phyloP scores from a whole-genome alignment of 2,113 vertebrate genomes.

The Protobothrops mucrosquamatus region DNA sequence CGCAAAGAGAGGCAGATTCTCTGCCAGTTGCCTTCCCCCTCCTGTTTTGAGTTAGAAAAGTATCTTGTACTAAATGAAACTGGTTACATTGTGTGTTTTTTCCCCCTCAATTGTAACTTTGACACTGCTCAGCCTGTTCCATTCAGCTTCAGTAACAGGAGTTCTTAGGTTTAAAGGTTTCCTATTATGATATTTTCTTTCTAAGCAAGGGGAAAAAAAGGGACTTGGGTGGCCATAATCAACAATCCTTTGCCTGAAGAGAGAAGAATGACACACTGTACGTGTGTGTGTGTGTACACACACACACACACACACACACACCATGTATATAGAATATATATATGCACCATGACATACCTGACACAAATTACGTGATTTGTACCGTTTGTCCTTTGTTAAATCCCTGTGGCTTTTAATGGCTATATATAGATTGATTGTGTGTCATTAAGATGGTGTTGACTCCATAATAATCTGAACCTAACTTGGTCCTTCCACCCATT shows the following conservation, averaged over 20 bases:
- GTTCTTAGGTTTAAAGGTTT: neutral
- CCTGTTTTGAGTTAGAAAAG: neutral
- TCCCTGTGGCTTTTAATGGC: neutral
- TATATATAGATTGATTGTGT: neutral
- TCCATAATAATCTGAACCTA: neutral
- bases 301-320: too few relatives aligned
- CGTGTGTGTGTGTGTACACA: too few relatives aligned
- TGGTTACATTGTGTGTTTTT: neutral
- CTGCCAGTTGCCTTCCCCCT: too few relatives aligned
- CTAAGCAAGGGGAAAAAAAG: neutral
- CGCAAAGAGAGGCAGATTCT: neutral
- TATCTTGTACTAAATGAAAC: neutral
- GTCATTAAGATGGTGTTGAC: neutral
- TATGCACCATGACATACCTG: neutral
- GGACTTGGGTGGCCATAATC: neutral
- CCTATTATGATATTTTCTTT: neutral
- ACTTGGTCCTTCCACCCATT: neutral
- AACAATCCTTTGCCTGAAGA: neutral
- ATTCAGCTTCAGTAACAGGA: neutral
- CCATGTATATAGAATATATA: too few relatives aligned
- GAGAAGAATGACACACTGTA: neutral
- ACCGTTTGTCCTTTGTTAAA: neutral
- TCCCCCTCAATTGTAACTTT: neutral
- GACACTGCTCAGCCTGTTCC: too few relatives aligned
- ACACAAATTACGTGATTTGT: neutral